A percentile compares a stretch with the other conserved stretches of the same genome.
Evolutionary conservation across 2,888 invertebrate genomes (phyloP).

Genomic region (Drosophila anomelani): DNA sequence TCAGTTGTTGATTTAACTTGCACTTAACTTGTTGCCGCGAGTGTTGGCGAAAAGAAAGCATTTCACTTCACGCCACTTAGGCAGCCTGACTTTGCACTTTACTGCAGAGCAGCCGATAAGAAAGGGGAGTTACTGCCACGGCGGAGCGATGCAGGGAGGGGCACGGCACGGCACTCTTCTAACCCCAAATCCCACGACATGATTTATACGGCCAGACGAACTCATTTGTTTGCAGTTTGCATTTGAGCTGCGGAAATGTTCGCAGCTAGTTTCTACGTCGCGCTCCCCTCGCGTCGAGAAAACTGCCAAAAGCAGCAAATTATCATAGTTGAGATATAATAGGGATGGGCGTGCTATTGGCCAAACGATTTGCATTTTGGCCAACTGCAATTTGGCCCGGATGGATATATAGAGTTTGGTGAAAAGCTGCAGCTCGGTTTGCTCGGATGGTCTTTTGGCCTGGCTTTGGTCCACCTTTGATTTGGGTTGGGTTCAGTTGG

Average conservation of each 20-base stretch:
- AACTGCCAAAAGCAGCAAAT: slow-evolving; percentile 25
- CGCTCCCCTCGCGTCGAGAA: slow-evolving; percentile 7
- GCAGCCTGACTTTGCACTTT: slow-evolving; percentile 53
- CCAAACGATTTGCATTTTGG: slow-evolving; percentile 44
- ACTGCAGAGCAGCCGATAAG: slow-evolving; percentile 33
- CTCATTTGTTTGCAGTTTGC: slow-evolving; percentile 70
- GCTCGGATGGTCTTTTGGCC: slow-evolving; percentile 5
- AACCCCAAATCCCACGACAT: slow-evolving; percentile 51
- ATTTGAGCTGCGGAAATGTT: slow-evolving; percentile 40
- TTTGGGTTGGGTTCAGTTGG: slow-evolving; percentile 38
- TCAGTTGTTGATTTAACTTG: slow-evolving; percentile 58
- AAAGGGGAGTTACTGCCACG: background rate
- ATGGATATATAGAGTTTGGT: slow-evolving; percentile 1
- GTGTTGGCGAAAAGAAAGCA: slow-evolving; percentile 45
- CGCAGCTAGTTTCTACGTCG: slow-evolving; percentile 1
- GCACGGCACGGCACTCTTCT: slow-evolving; percentile 6
- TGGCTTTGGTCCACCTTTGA: background rate
- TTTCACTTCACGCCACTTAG: slow-evolving; percentile 44
- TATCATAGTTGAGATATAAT: slow-evolving; percentile 48
- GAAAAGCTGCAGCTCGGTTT: background rate
- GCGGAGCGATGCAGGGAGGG: background rate
- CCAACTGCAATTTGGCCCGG: slow-evolving; percentile 32
- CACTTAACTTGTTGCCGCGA: slow-evolving; percentile 59
- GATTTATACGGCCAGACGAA: slow-evolving; percentile 69
- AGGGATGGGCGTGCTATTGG: slow-evolving; percentile 40